Evolutionary conservation across 2,797 vertebrate genomes (phyloP), one percentile per base, ranked within the genome.

Genomic region (Pteronotus mesoamericanus): DNA sequence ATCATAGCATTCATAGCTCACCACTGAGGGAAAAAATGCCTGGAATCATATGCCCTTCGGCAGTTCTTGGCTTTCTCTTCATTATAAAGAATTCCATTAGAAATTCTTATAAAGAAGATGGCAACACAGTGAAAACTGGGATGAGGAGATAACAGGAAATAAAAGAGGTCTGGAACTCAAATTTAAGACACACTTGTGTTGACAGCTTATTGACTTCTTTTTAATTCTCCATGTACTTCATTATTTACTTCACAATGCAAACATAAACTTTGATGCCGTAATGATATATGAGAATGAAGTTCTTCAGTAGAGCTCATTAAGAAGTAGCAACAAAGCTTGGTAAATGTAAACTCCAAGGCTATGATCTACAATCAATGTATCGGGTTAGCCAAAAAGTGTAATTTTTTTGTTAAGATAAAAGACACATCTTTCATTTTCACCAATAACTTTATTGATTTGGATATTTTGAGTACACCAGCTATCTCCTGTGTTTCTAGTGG

Each of bases 41-140:
- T 86, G 53, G 71, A 96, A 97, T 93, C 18, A 37, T 21, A 48
- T 69, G 37, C 55, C 78, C 55, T 68, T 88, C 32, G 26, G 22
- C 12, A 91, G 10, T 93, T 77, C 44, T 86, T 57, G 21, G 37
- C 16, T 90, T 92, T 92, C 37, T 92, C 26, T 92, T 32, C 8
- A 55, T 21, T 82, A n/a, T 16, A 85, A 85, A 86, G 14, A 93
- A 79, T 64, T 78, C 29, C 11, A 78, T 89, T 79, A 95, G 39
- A 90, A 83, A 86, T n/a, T 88, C 87, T 42, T 77, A 88, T 19
- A 92, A 97, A 94, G 57, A 75, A 90, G 26, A 9, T 48, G 15
- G 42, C 69, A 93, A 80, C 42, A 78, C 34, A 42, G 44, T 55
- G n/a, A 78, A 80, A 95, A 88, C 29, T 44, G 19, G 24, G 59